Percentiles rank a stretch among this genome's conserved stretches.
phyloP scores from a whole-genome alignment of 2,888 invertebrate species.

The Hydraecia micacea region DNA sequence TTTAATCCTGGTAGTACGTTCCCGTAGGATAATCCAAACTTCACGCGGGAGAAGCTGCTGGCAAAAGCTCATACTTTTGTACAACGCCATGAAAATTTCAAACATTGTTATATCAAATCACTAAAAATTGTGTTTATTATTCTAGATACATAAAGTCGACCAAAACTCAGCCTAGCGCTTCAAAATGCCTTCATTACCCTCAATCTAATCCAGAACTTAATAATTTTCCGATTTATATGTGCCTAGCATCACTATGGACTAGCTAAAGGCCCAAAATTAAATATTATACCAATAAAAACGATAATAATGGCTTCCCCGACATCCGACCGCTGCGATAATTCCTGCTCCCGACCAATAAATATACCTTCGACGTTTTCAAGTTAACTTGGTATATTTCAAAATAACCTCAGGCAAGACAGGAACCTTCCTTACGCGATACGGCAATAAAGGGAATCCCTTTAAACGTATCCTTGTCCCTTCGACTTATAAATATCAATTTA shows the following conservation, averaged over 20 bases:
- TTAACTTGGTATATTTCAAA: slow-evolving; percentile 88
- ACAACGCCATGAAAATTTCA: background rate
- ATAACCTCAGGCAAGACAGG: slow-evolving; percentile 87
- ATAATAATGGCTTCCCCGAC: slow-evolving; percentile 88
- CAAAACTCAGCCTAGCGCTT: slow-evolving; percentile 52
- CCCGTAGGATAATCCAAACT: background rate
- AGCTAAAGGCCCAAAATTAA: slow-evolving; percentile 88
- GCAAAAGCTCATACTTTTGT: background rate
- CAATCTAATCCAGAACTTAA: slow-evolving; percentile 71
- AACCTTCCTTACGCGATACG: slow-evolving; percentile 83
- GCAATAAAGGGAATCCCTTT: slow-evolving; percentile 90
- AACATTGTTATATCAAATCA: background rate
- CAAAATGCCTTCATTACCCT: slow-evolving; percentile 60
- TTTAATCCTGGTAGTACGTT: background rate
- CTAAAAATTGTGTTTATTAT: background rate
- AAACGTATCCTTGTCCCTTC: slow-evolving; percentile 88
- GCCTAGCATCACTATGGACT: slow-evolving; percentile 76
- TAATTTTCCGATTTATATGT: slow-evolving; percentile 88
- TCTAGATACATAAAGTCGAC: slow-evolving; percentile 23
- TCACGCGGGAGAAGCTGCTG: background rate
- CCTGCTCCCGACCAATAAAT: slow-evolving; percentile 86
- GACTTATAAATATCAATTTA: slow-evolving; percentile 90
- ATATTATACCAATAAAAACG: slow-evolving; percentile 90
- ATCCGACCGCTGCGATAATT: slow-evolving; percentile 88
- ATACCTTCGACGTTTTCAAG: slow-evolving; percentile 89